Conservation (phyloP, 2,797 vertebrate genomes). For the Pseudotriccus pelzelni region DNA sequence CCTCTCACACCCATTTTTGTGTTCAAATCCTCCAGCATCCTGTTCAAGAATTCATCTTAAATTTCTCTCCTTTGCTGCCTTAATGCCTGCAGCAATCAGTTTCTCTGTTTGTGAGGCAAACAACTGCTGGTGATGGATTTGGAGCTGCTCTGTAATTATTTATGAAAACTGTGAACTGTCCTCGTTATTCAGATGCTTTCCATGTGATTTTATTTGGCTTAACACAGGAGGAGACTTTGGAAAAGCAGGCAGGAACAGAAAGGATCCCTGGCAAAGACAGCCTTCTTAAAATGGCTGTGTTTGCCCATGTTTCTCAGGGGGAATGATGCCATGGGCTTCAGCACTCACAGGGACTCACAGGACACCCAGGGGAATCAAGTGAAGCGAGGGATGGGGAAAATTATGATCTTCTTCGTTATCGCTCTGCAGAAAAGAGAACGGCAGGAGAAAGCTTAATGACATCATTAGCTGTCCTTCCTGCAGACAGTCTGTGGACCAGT, state of each 20-base stretch:
- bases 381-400: background rate
- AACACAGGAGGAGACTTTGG: background rate
- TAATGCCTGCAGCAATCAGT: background rate
- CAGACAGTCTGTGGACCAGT: background rate
- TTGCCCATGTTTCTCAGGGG: accelerated
- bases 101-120: background rate
- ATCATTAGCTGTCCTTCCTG: background rate
- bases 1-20: background rate
- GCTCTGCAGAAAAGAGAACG: background rate
- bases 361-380: background rate
- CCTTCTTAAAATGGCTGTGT: background rate
- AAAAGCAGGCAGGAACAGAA: background rate
- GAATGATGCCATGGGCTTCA: background rate
- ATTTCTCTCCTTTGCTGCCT: background rate
- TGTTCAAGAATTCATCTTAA: background rate
- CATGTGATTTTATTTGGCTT: slow-evolving; percentile 39
- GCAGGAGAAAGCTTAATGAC: background rate
- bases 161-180: slow-evolving; percentile 46
- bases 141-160: slow-evolving; percentile 59
- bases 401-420: background rate
- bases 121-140: slow-evolving; percentile 23
- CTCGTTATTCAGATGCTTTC: slow-evolving; percentile 56
- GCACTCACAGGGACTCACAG: background rate
- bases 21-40: background rate
- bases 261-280: background rate